These are phyloP conservation scores for Pelagia noctiluca DNA, from an alignment of 30 jellyfish, hydroid and myxozoan genomes.

Conservation along the genomic window DNA sequence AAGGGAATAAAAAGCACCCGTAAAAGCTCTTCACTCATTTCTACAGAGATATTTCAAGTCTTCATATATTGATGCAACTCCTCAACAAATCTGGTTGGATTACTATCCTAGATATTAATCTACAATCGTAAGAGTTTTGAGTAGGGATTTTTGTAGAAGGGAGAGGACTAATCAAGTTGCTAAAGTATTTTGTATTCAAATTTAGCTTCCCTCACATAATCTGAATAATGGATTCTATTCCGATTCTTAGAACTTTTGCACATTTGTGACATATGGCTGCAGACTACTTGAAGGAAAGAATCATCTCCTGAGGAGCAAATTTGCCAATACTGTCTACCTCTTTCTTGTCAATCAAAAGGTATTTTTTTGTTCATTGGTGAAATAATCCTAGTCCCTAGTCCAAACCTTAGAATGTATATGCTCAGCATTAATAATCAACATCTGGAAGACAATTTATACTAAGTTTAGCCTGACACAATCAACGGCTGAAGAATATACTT, in stretches of 20 bases:
- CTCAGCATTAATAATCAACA: neutral
- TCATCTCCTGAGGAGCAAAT: constrained; percentile 70
- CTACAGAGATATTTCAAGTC: too few species aligned
- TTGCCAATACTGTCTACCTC: constrained; percentile 73
- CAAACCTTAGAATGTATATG: neutral
- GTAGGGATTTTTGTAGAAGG: too few species aligned
- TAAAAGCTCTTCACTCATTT: too few species aligned
- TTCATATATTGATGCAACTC: too few species aligned
- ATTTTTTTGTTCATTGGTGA: too few species aligned
- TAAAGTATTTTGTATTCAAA: neutral
- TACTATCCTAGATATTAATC: too few species aligned
- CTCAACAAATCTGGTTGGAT: too few species aligned
- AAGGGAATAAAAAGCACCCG: too few species aligned
- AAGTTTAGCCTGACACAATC: neutral
- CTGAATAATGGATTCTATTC: neutral
- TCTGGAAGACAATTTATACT: neutral
- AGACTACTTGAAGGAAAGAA: constrained; percentile 52
- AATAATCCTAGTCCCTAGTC: neutral
- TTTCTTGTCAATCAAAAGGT: constrained; percentile 77
- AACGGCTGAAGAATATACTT: neutral
- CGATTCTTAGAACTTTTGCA: constrained; percentile 53
- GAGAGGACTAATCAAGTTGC: too few species aligned
- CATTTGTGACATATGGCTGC: constrained; percentile 82
- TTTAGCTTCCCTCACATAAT: neutral
- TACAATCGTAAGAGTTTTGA: too few species aligned